phyloP scores from a whole-genome alignment of 2,888 invertebrate genomes.

The Loripinus fragilis region DNA sequence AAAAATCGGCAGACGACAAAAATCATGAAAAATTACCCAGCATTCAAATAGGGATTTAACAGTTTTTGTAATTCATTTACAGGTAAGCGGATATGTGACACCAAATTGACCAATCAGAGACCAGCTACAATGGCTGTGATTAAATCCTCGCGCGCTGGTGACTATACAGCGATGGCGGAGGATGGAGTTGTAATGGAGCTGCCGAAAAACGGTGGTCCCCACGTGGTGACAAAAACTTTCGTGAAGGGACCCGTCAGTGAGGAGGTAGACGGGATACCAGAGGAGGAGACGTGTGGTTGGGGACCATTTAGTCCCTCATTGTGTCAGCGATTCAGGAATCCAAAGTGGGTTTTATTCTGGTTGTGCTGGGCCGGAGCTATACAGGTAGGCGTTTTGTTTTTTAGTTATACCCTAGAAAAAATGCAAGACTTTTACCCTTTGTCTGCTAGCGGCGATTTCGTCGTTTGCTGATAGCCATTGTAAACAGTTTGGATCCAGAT shows the following conservation, averaged over 20 bases:
- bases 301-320: conserved; percentile 87
- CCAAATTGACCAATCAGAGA: conserved; percentile 28
- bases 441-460: too few species aligned
- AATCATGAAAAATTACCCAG: too few species aligned
- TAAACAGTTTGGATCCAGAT: too few species aligned
- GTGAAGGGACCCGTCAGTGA: conserved; percentile 39
- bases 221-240: conserved; percentile 36
- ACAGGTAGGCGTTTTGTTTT: conserved; percentile 84
- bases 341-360: conserved; percentile 92
- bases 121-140: conserved; percentile 43
- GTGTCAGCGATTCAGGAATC: conserved; percentile 89
- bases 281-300: conserved; percentile 87
- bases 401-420: too few species aligned
- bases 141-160: conserved; percentile 43
- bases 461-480: too few species aligned
- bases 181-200: conserved; percentile 33
- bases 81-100: conserved; percentile 12
- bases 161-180: conserved; percentile 54
- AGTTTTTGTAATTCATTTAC: background rate
- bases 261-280: conserved; percentile 1
- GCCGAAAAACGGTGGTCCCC: conserved; percentile 41
- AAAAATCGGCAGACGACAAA: too few species aligned
- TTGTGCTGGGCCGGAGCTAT: conserved; percentile 91
- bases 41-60: too few species aligned
- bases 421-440: too few species aligned